Percentiles rank a stretch among this genome's conserved stretches.
These are phyloP conservation scores for Cygnus olor DNA, from an alignment of 2,797 vertebrate genomes.

Conservation along the genomic window DNA sequence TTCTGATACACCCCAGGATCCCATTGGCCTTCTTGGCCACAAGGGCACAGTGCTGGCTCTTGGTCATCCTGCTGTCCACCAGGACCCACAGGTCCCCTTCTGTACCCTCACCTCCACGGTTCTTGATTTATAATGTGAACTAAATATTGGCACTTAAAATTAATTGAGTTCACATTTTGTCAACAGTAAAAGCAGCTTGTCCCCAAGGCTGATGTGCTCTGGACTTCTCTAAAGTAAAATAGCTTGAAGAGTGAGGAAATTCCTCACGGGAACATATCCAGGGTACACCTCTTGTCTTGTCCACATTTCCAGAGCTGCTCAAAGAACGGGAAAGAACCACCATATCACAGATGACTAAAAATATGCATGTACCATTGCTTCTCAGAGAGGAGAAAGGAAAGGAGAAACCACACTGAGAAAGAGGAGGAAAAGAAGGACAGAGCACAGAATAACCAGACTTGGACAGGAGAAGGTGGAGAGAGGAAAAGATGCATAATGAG, in stretches of 20 bases:
- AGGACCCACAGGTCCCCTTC: not conserved
- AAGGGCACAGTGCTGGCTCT: too few species aligned
- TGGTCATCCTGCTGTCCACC: too few species aligned
- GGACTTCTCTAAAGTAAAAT: not conserved
- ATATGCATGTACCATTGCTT: rapidly evolving
- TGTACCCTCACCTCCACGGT: not conserved
- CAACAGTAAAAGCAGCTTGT: not conserved
- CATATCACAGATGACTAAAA: not conserved
- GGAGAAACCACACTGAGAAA: not conserved
- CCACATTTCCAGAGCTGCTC: not conserved
- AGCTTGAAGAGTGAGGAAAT: not conserved
- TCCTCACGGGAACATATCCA: not conserved
- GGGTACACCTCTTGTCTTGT: not conserved
- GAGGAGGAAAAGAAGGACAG: not conserved
- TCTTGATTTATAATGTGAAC: not conserved
- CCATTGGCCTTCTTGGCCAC: too few species aligned
- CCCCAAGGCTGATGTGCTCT: not conserved
- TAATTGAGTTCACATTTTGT: not conserved
- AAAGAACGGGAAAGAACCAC: not conserved
- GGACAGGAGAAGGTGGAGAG: not conserved
- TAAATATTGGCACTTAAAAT: not conserved
- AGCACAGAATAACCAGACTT: not conserved
- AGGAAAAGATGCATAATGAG: not conserved
- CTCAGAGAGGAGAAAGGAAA: not conserved
- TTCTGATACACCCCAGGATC: too few species aligned